A percentile compares a stretch with the other conserved stretches of the same genome.
Conservation (phyloP, 2,888 invertebrate genomes). For the Belgica antarctica region DNA sequence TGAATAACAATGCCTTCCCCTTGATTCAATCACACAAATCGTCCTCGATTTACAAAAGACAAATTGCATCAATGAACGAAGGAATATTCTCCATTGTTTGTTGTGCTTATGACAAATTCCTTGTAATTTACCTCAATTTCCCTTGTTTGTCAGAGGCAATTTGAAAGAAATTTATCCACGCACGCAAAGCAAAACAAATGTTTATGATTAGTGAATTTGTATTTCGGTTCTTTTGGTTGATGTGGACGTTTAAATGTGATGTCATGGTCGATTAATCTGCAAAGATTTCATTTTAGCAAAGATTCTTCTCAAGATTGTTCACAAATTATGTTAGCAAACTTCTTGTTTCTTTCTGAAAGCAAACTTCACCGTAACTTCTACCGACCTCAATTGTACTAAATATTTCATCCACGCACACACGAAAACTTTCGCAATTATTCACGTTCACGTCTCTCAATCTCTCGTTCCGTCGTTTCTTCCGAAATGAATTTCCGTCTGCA, state of each 20-base stretch:
- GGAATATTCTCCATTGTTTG: neutral
- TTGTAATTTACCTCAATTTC: neutral
- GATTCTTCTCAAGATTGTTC: too few relatives aligned
- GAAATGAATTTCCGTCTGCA: conserved; percentile 15
- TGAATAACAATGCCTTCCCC: neutral
- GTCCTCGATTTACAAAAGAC: neutral
- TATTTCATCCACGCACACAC: conserved; percentile 32
- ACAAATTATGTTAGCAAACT: too few relatives aligned
- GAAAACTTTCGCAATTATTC: neutral
- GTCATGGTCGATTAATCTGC: too few relatives aligned
- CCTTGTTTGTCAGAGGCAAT: neutral
- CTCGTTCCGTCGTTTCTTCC: conserved; percentile 12
- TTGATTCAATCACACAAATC: conserved; percentile 11
- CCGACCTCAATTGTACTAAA: conserved; percentile 33
- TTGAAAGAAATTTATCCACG: neutral
- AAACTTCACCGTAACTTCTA: too few relatives aligned
- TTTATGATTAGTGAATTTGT: conserved; percentile 1
- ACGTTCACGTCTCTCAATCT: neutral
- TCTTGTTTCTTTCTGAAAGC: neutral
- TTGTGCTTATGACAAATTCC: conserved; percentile 16
- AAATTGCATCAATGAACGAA: conserved; percentile 10
- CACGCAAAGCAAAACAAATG: conserved; percentile 23
- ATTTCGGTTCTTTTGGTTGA: too few relatives aligned
- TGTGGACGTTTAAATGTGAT: too few relatives aligned
- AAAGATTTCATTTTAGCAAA: too few relatives aligned